Base-by-base conservation (phyloP, 2,113 vertebrate species). In the Cavia porcellus region DNA sequence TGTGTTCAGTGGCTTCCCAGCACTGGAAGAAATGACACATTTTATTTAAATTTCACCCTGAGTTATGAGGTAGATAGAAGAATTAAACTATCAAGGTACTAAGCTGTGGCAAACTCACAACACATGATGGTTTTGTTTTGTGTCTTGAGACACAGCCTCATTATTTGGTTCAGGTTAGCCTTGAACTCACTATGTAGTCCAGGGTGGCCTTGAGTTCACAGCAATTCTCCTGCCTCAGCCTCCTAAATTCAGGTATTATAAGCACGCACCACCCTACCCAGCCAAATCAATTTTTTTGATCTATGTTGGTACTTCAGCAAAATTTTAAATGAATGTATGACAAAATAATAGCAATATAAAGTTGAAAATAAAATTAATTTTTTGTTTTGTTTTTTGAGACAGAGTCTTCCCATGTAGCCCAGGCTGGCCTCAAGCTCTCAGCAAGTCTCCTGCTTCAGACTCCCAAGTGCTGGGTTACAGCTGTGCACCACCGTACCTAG, bases 1-100 rank as follows among this genome's bases (percentile, higher is more conserved):
- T 93, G 2, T 28, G 24, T 83, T 94, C 52, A 80, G 89, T 74
- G 47, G 14, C 8, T 72, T 92, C 6, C 22, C 19, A 59, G 57
- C 17, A 59, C 32, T 52, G 55, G 35, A 57, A 86, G 66, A 86
- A 86, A 95, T 89, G 28, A 91, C 52, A 77, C 77, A 77, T 93
- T 93, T 90, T 77, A 88, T n/a, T 50, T 92, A 83, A 79, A 94
- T 92, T 64, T 92, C 72, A 38, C 28, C 28, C 25, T 89, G 30
- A 59, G 59, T 50, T 62, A 64, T 11, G 3, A 55, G 24, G 59
- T 61, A 61, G 59, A 25, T 1, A 66, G 52, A 86, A 86, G 11
- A 92, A 64, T 86, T 61, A 61, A 61, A 61, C 59, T 86, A 93
- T 86, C 11, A 64, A 89, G 30, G 74, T 86, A 62, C 42, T 24